Conservation (phyloP, 2,888 invertebrate species). For the Lasioglossum figueresi region DNA sequence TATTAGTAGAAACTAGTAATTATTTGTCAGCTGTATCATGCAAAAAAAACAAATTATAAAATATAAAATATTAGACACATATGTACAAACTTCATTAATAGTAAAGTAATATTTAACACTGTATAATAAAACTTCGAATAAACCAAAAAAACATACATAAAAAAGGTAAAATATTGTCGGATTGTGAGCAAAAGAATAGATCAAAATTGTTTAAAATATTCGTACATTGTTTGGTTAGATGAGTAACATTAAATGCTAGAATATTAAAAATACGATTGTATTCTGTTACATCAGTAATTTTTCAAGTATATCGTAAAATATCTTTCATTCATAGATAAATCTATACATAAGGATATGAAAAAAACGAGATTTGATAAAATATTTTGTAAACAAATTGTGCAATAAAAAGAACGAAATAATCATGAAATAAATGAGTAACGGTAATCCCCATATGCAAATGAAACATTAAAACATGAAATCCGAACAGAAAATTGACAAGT, state of each 20-base stretch:
- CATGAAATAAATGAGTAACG: not conserved
- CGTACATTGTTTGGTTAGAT: not conserved
- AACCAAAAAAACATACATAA: not conserved
- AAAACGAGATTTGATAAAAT: conserved; percentile 7
- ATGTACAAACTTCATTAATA: not conserved
- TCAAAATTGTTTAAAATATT: not conserved
- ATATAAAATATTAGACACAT: not conserved
- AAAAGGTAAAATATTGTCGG: not conserved
- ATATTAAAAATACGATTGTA: conserved; percentile 15
- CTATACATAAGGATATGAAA: not conserved
- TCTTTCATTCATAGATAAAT: not conserved
- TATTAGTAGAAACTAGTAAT: not conserved
- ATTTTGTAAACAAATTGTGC: conserved; percentile 17
- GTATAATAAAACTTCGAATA: not conserved
- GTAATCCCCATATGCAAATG: not conserved
- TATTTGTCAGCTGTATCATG: not conserved
- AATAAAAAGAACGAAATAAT: conserved; percentile 14
- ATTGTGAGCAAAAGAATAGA: not conserved
- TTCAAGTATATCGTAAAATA: not conserved
- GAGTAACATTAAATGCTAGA: not conserved
- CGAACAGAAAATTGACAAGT: conserved; percentile 46
- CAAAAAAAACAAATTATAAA: not conserved
- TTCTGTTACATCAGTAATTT: conserved; percentile 5
- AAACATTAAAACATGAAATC: not conserved
- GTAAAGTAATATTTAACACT: not conserved